phyloP scores from a whole-genome alignment of 1,140 invertebrate species.

The Drosophila mayri region DNA sequence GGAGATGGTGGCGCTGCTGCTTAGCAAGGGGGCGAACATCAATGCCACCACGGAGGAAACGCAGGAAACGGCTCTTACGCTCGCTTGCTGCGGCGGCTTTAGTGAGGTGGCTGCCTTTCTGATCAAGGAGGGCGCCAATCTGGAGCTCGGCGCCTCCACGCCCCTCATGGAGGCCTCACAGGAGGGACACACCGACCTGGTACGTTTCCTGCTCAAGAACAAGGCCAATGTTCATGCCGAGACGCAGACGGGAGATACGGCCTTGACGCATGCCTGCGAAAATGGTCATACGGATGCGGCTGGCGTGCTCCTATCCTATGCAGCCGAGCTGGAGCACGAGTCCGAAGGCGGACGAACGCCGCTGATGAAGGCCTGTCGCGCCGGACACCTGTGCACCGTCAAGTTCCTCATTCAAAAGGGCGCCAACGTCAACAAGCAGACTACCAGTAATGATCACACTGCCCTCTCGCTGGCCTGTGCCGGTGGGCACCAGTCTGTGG shows the following conservation, averaged over 20 bases:
- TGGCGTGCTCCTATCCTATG: slow-evolving; percentile 94
- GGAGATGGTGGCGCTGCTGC: slow-evolving; percentile 97
- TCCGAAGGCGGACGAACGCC: slow-evolving; percentile 98
- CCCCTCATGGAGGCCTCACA: slow-evolving; percentile 99
- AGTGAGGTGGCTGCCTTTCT: slow-evolving; percentile 98
- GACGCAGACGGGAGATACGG: slow-evolving; percentile 98
- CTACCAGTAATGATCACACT: slow-evolving; percentile 99
- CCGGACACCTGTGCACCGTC: slow-evolving; percentile 99
- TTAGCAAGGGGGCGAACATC: slow-evolving; percentile 97
- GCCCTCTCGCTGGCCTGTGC: slow-evolving; percentile 98
- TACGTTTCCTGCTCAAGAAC: slow-evolving; percentile 93
- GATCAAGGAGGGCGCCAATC: slow-evolving; percentile 97
- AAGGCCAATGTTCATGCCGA: slow-evolving; percentile 96
- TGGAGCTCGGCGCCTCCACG: slow-evolving; percentile 97
- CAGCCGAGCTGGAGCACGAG: slow-evolving; percentile 97
- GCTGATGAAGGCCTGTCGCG: slow-evolving; percentile 99
- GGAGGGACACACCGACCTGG: slow-evolving; percentile 97
- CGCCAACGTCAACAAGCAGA: slow-evolving; percentile 97
- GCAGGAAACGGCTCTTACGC: slow-evolving; percentile 98
- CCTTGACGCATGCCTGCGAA: slow-evolving; percentile 98
- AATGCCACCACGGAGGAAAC: slow-evolving; percentile 99
- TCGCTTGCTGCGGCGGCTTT: slow-evolving; percentile 99
- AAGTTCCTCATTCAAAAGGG: slow-evolving; percentile 97
- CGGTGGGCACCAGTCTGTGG: slow-evolving; percentile 96
- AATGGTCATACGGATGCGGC: slow-evolving; percentile 98